Conservation (phyloP, 1,140 invertebrate species). For the Orius laevigatus region DNA sequence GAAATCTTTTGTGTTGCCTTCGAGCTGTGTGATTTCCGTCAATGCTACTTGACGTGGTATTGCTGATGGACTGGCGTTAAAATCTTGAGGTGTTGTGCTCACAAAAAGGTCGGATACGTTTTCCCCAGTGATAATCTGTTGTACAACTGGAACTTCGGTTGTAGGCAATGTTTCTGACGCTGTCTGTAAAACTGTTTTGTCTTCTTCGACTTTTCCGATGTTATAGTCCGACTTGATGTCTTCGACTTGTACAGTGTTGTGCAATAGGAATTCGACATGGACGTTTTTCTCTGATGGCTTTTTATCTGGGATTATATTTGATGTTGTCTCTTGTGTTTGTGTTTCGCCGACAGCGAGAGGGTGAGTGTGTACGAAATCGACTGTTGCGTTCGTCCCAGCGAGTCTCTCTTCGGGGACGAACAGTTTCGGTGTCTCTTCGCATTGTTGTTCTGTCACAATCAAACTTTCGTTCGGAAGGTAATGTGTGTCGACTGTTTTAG, state of each 20-base stretch:
- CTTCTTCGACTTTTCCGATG: slow-evolving; percentile 11
- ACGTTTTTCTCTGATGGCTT: slow-evolving; percentile 12
- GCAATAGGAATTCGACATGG: slow-evolving; percentile 11
- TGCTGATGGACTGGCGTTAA: slow-evolving; percentile 8
- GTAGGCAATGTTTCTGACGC: slow-evolving; percentile 9
- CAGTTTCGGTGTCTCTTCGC: slow-evolving; percentile 8
- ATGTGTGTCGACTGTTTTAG: slow-evolving; percentile 10
- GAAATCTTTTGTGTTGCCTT: slow-evolving; percentile 7
- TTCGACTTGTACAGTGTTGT: slow-evolving; percentile 14
- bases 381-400: slow-evolving; percentile 4
- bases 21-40: slow-evolving; percentile 7
- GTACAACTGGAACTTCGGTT: slow-evolving; percentile 8
- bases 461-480: slow-evolving; percentile 9
- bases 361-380: slow-evolving; percentile 12
- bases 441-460: slow-evolving; percentile 10
- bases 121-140: slow-evolving; percentile 12
- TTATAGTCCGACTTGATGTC: slow-evolving; percentile 9
- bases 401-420: background rate
- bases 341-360: slow-evolving; percentile 16
- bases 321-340: slow-evolving; percentile 14
- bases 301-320: slow-evolving; percentile 14
- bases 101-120: slow-evolving; percentile 10
- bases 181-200: background rate
- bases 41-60: slow-evolving; percentile 12
- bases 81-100: slow-evolving; percentile 6